Conservation (phyloP, 92 coral and sea anemone species). For the Palythoa heliodiscus region DNA sequence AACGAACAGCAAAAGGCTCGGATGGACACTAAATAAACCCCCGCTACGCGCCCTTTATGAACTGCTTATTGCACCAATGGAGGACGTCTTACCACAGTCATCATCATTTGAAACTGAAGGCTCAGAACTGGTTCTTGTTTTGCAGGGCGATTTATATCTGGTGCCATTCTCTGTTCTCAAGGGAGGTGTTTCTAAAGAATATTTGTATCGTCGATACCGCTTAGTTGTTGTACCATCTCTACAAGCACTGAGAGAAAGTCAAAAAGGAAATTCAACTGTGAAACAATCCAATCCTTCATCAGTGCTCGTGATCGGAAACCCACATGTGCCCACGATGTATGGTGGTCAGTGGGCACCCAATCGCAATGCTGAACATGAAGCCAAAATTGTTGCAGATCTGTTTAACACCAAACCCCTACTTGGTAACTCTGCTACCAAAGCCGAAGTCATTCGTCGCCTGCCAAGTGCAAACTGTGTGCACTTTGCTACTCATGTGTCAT, state of each 20-base stretch:
- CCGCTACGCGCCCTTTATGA: slow-evolving; percentile 95
- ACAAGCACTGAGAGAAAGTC: slow-evolving; percentile 69
- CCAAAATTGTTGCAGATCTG: slow-evolving; percentile 92
- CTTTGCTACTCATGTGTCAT: slow-evolving; percentile 97
- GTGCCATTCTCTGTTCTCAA: slow-evolving; percentile 94
- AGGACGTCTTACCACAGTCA: slow-evolving; percentile 75
- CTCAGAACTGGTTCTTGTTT: slow-evolving; percentile 88
- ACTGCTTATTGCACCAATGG: slow-evolving; percentile 91
- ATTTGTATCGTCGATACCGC: slow-evolving; percentile 81
- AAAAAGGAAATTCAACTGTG: slow-evolving; percentile 40
- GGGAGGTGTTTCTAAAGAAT: slow-evolving; percentile 88
- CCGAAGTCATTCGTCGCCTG: slow-evolving; percentile 68
- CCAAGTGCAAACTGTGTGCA: slow-evolving; percentile 90
- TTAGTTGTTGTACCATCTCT: slow-evolving; percentile 88
- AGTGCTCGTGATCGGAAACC: slow-evolving; percentile 89
- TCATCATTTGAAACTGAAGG: slow-evolving; percentile 89
- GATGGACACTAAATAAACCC: slow-evolving; percentile 73
- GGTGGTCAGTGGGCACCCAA: slow-evolving; percentile 91
- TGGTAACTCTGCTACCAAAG: slow-evolving; percentile 82
- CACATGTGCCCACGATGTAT: slow-evolving; percentile 86
- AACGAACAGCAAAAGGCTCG: slow-evolving; percentile 60
- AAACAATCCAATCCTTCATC: slow-evolving; percentile 67
- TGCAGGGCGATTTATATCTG: slow-evolving; percentile 94
- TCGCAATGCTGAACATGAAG: slow-evolving; percentile 95
- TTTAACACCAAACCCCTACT: slow-evolving; percentile 91